Evolutionary conservation across 1,140 invertebrate species (phyloP).

Genomic region (Aphelenchoides fujianensis): DNA sequence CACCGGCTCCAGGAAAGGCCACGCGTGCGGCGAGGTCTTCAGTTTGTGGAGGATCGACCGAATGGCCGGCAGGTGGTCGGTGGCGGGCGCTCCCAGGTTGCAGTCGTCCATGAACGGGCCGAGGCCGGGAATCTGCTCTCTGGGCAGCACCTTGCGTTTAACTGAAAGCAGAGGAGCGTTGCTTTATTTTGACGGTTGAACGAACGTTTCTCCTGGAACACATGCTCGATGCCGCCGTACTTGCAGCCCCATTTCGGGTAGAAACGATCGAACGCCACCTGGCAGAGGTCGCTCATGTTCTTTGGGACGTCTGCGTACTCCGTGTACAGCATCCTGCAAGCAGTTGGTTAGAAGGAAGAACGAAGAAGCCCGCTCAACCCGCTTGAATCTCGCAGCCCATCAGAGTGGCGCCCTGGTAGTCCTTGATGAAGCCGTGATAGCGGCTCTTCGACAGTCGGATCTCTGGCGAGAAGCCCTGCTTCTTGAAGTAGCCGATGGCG

Average conservation of each 20-base stretch:
- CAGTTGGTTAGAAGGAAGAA: conserved; percentile 10
- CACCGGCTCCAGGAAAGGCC: conserved; percentile 91
- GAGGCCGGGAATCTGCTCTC: conserved; percentile 46
- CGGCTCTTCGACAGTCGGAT: conserved; percentile 76
- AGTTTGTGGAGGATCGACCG: conserved; percentile 73
- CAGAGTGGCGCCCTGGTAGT: conserved; percentile 93
- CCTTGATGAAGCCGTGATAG: conserved; percentile 90
- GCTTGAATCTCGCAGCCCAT: conserved; percentile 76
- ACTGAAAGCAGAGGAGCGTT: conserved; percentile 61
- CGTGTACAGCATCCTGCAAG: conserved; percentile 44
- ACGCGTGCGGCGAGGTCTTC: conserved; percentile 70
- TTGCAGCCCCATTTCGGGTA: conserved; percentile 39
- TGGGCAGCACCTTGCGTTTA: conserved; percentile 67
- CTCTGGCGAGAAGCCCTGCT: conserved; percentile 89
- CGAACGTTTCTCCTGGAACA: conserved; percentile 38
- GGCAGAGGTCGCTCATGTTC: conserved; percentile 47
- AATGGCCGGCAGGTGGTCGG: conserved; percentile 21
- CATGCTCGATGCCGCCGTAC: conserved; percentile 51
- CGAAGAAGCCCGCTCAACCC: conserved; percentile 47
- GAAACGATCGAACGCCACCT: conserved; percentile 25
- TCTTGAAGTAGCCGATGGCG: conserved; percentile 97
- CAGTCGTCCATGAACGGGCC: conserved; percentile 27
- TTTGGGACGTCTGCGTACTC: conserved; percentile 30
- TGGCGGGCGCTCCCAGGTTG: background rate
- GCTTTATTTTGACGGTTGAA: conserved; percentile 7